Conservation (phyloP, 2,888 invertebrate species). For the Neria commutata region DNA sequence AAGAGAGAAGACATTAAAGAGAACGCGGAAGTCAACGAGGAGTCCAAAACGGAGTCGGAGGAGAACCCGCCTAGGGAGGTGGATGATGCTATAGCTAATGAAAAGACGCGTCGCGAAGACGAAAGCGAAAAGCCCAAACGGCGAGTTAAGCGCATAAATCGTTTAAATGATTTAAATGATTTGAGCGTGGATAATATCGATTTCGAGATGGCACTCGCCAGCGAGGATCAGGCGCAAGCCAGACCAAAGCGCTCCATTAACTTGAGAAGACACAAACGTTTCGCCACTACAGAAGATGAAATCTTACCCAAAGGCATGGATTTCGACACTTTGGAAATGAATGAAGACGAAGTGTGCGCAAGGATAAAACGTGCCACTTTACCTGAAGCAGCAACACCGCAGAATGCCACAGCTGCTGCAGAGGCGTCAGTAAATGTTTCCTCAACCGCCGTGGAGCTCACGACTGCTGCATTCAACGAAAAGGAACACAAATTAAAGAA, state of each 20-base stretch:
- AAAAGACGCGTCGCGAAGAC: neutral
- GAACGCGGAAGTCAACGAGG: no score
- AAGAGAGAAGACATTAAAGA: neutral
- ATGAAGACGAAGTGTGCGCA: constrained; percentile 17
- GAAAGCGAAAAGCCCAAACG: constrained; percentile 6
- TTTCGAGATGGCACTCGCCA: neutral
- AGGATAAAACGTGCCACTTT: neutral
- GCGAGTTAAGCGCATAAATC: constrained; percentile 12
- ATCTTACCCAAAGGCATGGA: constrained; percentile 13
- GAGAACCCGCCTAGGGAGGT: neutral
- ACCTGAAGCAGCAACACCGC: neutral
- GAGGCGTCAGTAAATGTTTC: neutral
- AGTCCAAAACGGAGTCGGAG: neutral
- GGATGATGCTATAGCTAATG: neutral
- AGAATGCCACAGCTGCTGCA: neutral
- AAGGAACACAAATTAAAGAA: constrained; percentile 11
- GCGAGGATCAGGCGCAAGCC: neutral
- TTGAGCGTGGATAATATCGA: neutral
- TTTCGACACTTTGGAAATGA: constrained; percentile 16
- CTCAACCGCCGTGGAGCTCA: neutral
- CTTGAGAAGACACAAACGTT: no score
- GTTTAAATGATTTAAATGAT: neutral
- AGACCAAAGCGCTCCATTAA: constrained; percentile 20
- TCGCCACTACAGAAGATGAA: constrained; percentile 9
- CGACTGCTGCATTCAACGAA: neutral